phyloP scores from a whole-genome alignment of 2,888 invertebrate genomes.

The Trachelus iudaicus region DNA sequence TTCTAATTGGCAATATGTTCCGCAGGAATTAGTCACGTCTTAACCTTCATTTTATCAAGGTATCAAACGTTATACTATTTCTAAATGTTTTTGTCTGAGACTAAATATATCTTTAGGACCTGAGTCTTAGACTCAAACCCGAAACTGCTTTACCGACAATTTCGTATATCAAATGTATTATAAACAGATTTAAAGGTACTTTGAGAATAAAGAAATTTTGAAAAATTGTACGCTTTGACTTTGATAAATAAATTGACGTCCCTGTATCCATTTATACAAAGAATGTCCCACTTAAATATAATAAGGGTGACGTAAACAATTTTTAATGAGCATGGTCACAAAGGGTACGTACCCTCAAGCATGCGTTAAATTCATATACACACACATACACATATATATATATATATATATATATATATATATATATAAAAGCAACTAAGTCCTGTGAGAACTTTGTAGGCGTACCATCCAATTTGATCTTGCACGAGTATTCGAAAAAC shows the following conservation, averaged over 20 bases:
- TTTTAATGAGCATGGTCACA: slow-evolving; percentile 27
- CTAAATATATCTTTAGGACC: not conserved
- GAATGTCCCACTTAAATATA: not conserved
- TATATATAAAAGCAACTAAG: not conserved
- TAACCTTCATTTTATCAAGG: not conserved
- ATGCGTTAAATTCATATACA: not conserved
- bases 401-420: no score
- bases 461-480: slow-evolving; percentile 2
- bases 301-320: slow-evolving; percentile 17
- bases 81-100: not conserved
- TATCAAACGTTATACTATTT: not conserved
- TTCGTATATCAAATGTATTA: not conserved
- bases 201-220: not conserved
- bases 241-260: not conserved
- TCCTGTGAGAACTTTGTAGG: not conserved
- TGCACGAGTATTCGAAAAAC: slow-evolving; percentile 28
- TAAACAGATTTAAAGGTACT: not conserved
- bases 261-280: not conserved
- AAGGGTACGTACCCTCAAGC: not conserved
- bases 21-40: not conserved
- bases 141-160: not conserved
- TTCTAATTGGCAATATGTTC: not conserved
- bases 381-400: no score
- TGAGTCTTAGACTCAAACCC: not conserved
- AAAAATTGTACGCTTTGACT: not conserved